Evolutionary conservation across 2,797 vertebrate genomes (phyloP).

Genomic region (Peromyscus attwateri): DNA sequence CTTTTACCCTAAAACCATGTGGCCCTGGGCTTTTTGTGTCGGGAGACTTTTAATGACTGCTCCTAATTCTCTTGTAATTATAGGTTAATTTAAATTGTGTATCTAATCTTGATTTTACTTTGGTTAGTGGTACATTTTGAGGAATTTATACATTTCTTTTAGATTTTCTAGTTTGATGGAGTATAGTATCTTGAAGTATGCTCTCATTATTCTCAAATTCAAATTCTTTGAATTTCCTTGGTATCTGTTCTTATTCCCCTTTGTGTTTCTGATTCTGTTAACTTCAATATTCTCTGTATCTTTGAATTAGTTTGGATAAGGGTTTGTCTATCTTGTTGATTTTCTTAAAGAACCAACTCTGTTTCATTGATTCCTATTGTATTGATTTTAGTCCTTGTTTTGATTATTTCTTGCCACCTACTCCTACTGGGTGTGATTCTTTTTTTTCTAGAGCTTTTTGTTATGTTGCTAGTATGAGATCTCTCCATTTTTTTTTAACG

Average conservation of each 20-base stretch:
- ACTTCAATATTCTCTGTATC: neutral
- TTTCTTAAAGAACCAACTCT: neutral
- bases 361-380: neutral
- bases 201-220: no score
- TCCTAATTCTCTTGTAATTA: neutral
- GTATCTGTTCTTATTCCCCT: neutral
- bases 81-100: no score
- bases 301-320: neutral
- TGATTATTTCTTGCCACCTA: neutral
- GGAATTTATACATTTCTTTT: neutral
- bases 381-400: neutral
- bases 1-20: neutral
- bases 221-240: neutral
- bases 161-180: neutral
- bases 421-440: neutral
- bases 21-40: neutral
- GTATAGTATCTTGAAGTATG: neutral
- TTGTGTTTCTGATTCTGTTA: neutral
- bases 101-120: neutral
- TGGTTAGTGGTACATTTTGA: neutral
- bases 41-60: neutral
- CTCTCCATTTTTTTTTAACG: neutral
- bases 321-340: neutral
- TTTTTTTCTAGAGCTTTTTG: neutral
- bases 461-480: neutral